A percentile compares a stretch with the other conserved stretches of the same genome.
These are phyloP conservation scores for Myotis yumanensis DNA, from an alignment of 2,113 vertebrate species.

Conservation along the genomic window DNA sequence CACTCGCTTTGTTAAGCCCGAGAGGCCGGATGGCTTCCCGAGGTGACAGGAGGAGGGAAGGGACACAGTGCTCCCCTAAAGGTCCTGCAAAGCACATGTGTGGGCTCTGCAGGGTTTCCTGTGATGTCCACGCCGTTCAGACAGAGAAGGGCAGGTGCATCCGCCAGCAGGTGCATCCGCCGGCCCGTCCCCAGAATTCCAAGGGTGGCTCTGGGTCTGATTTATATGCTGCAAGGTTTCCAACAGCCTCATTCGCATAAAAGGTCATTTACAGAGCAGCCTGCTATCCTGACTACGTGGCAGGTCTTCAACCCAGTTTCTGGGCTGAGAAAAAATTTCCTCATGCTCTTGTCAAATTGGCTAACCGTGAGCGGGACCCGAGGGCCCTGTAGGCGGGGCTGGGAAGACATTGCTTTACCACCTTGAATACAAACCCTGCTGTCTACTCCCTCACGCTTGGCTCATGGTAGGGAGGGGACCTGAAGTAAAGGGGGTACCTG, in stretches of 20 bases:
- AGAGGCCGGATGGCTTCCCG: not conserved
- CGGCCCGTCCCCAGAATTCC: not conserved
- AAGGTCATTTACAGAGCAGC: conserved; percentile 37
- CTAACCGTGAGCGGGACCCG: not conserved
- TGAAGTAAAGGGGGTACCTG: not conserved
- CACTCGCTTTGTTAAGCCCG: not conserved
- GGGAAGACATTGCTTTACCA: not conserved
- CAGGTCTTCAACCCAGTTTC: conserved; percentile 29
- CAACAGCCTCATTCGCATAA: conserved; percentile 28
- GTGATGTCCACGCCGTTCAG: fast-evolving
- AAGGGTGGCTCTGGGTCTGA: not conserved
- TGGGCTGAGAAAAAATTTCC: not conserved
- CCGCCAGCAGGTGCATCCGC: fast-evolving
- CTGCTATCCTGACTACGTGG: not conserved
- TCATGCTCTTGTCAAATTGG: not conserved
- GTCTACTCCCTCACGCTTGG: not conserved
- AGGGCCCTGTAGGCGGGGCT: not conserved
- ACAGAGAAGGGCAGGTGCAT: not conserved
- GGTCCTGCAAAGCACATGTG: fast-evolving
- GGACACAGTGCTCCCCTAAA: not conserved
- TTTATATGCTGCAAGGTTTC: not conserved
- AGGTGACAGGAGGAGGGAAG: not conserved
- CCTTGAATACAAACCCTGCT: not conserved
- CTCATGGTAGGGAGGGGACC: not conserved
- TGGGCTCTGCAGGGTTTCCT: not conserved